A percentile compares a stretch with the other conserved stretches of the same genome.
Evolutionary conservation across 2,797 vertebrate genomes (phyloP).

Genomic region (Pangasius djambal): DNA sequence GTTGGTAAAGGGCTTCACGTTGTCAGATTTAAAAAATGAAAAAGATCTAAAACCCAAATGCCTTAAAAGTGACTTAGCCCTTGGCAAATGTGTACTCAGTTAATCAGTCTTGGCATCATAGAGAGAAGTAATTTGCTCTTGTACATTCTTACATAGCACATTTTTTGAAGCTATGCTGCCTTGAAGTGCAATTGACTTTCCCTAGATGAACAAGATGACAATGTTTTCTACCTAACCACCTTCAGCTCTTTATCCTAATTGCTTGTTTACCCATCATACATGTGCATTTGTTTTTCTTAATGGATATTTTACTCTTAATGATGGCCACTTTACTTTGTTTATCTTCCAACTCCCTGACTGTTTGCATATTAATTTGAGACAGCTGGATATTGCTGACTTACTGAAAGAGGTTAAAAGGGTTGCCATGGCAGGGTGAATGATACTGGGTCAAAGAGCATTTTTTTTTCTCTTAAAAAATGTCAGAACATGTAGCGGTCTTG

Average conservation of each 20-base stretch:
- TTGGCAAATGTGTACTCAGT: slow-evolving; percentile 12
- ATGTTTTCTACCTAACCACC: slow-evolving; percentile 14
- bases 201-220: slow-evolving; percentile 25
- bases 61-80: slow-evolving; percentile 12
- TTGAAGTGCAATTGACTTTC: slow-evolving; percentile 22
- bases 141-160: slow-evolving; percentile 14
- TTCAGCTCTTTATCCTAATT: slow-evolving; percentile 43
- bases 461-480: slow-evolving; percentile 38
- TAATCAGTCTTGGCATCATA: slow-evolving; percentile 19
- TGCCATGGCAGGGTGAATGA: slow-evolving; percentile 13
- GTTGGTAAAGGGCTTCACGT: background rate
- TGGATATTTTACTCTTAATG: slow-evolving; percentile 49
- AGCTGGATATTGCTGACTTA: background rate
- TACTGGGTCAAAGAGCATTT: background rate
- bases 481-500: slow-evolving; percentile 14
- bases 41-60: slow-evolving; percentile 18
- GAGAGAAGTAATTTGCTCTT: slow-evolving; percentile 31
- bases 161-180: slow-evolving; percentile 10
- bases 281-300: slow-evolving; percentile 52
- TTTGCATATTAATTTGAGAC: slow-evolving; percentile 39
- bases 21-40: background rate
- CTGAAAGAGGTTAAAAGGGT: slow-evolving; percentile 39
- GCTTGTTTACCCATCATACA: slow-evolving; percentile 52
- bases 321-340: slow-evolving; percentile 40
- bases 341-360: slow-evolving; percentile 29